Conservation (phyloP, 2,797 vertebrate species). For the Acanthiza pusilla region DNA sequence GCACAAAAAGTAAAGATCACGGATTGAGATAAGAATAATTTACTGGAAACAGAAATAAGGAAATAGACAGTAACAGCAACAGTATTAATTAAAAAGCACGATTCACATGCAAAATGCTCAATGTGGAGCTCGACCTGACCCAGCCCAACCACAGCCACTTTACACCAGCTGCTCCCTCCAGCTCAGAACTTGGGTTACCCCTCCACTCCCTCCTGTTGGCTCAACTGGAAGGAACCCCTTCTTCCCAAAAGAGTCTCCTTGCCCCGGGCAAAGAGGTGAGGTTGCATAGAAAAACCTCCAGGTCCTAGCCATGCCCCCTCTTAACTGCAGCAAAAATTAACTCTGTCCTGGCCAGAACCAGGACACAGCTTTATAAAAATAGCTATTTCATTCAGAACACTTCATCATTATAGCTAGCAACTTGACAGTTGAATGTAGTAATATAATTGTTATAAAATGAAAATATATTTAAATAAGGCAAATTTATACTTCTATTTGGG, state of each 20-base stretch:
- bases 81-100: neutral
- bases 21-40: neutral
- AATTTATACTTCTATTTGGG: neutral
- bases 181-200: neutral
- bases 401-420: constrained; percentile 20
- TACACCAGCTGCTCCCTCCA: neutral
- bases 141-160: fast-evolving
- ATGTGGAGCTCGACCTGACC: neutral
- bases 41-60: neutral
- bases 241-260: fast-evolving
- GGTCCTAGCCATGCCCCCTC: neutral
- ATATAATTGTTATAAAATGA: constrained; percentile 21
- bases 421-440: constrained; percentile 6
- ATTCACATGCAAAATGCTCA: neutral
- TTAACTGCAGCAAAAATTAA: neutral
- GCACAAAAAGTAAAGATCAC: neutral
- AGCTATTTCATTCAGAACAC: constrained; percentile 12
- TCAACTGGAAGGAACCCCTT: neutral
- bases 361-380: neutral
- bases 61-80: fast-evolving
- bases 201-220: fast-evolving
- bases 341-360: neutral
- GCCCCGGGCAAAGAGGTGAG: neutral
- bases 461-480: neutral
- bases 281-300: neutral